Conservation (phyloP, 1,140 invertebrate genomes). For the Ceratina japonica region DNA sequence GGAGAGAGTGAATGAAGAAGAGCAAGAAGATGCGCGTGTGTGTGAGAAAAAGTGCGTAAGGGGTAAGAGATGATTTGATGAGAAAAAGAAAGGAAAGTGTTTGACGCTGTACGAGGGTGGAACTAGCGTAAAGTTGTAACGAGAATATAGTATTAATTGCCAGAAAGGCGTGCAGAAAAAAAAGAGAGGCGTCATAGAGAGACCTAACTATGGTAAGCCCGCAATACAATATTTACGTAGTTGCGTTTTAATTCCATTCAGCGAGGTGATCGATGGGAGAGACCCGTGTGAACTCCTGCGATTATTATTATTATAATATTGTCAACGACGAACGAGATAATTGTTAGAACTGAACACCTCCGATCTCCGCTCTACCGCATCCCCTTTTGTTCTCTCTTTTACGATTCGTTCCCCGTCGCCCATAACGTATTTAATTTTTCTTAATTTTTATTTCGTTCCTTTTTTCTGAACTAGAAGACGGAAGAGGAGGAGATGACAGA, state of each 20-base stretch:
- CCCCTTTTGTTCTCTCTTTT: conserved; percentile 47
- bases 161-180: conserved; percentile 22
- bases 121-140: conserved; percentile 42
- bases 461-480: background rate
- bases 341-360: conserved; percentile 24
- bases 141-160: conserved; percentile 43
- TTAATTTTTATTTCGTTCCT: background rate
- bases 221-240: conserved; percentile 44
- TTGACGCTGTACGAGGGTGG: conserved; percentile 18
- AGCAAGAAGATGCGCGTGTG: conserved; percentile 26
- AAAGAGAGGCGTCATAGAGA: conserved; percentile 41
- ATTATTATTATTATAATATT: conserved; percentile 39
- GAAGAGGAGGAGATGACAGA: background rate
- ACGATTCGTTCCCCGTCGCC: conserved; percentile 30
- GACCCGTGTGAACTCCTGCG: conserved; percentile 15
- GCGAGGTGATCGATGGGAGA: conserved; percentile 29
- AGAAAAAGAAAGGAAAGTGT: background rate
- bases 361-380: conserved; percentile 52
- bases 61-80: conserved; percentile 1
- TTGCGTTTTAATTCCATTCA: conserved; percentile 48
- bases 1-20: conserved; percentile 10
- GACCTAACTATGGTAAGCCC: conserved; percentile 51
- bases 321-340: conserved; percentile 11
- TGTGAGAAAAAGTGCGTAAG: conserved; percentile 34
- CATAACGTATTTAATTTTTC: background rate